phyloP scores from a whole-genome alignment of 2,888 invertebrate species.

The Xestoiulus laeticollis region DNA sequence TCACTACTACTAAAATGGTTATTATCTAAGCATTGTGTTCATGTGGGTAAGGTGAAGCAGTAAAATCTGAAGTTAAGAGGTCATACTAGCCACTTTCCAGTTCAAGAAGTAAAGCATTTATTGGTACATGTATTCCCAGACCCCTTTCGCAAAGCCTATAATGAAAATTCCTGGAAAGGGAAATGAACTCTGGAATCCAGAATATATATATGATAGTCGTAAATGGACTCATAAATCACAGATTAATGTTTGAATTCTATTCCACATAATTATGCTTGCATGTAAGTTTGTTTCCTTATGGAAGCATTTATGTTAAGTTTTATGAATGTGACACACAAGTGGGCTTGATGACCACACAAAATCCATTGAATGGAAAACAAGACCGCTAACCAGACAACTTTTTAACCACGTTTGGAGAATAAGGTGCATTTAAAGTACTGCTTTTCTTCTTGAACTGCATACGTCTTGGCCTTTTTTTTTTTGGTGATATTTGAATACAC shows the following conservation, averaged over 20 bases:
- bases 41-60: neutral
- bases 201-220: neutral
- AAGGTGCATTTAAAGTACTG: neutral
- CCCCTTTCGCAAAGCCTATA: neutral
- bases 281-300: neutral
- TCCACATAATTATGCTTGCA: neutral
- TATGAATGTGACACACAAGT: neutral
- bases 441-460: neutral
- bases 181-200: neutral
- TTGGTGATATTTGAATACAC: neutral
- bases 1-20: no score
- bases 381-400: neutral
- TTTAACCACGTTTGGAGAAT: neutral
- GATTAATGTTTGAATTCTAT: neutral
- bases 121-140: neutral
- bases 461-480: neutral
- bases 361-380: neutral
- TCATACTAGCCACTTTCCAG: neutral
- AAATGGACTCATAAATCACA: conserved; percentile 1
- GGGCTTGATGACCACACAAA: neutral
- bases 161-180: neutral
- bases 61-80: neutral
- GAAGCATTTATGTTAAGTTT: neutral
- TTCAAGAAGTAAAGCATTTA: neutral
- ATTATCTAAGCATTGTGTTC: no score